Percentiles rank a stretch among this genome's conserved stretches.
phyloP scores from a whole-genome alignment of 2,113 vertebrate genomes.

The Chloropsis hardwickii region DNA sequence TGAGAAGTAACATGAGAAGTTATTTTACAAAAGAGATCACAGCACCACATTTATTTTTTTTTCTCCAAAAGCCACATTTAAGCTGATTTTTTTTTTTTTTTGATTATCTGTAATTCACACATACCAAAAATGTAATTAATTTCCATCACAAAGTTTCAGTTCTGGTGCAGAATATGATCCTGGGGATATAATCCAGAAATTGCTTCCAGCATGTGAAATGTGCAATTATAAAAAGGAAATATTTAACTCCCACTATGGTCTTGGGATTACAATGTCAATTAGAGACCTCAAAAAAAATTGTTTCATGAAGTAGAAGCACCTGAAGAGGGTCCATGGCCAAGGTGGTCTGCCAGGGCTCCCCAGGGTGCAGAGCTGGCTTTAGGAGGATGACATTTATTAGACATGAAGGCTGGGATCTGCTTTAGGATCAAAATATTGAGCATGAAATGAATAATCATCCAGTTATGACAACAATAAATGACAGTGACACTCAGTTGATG shows the following conservation, averaged over 20 bases:
- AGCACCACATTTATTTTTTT: background rate
- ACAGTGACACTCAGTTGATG: background rate
- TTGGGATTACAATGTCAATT: background rate
- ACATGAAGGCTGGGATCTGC: background rate
- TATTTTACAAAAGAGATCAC: background rate
- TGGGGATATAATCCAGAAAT: background rate
- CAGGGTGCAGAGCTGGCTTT: background rate
- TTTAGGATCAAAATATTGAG: background rate
- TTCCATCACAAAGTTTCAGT: background rate
- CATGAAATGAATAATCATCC: background rate
- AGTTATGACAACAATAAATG: background rate
- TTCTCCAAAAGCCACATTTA: background rate
- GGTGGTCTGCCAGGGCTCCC: background rate
- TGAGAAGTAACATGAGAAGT: background rate
- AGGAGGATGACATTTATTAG: background rate
- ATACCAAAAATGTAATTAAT: conserved; percentile 9
- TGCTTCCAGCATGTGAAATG: conserved; percentile 18
- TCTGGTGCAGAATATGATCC: background rate
- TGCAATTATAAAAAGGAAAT: conserved; percentile 24
- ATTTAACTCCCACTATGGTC: background rate
- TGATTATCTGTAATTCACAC: background rate
- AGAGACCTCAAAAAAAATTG: background rate
- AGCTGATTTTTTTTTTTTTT: background rate
- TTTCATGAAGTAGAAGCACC: background rate
- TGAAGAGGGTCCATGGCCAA: background rate